Percentiles rank a stretch among this genome's conserved stretches.
Conservation (phyloP, 2,797 vertebrate species). For the Macropodus opercularis region DNA sequence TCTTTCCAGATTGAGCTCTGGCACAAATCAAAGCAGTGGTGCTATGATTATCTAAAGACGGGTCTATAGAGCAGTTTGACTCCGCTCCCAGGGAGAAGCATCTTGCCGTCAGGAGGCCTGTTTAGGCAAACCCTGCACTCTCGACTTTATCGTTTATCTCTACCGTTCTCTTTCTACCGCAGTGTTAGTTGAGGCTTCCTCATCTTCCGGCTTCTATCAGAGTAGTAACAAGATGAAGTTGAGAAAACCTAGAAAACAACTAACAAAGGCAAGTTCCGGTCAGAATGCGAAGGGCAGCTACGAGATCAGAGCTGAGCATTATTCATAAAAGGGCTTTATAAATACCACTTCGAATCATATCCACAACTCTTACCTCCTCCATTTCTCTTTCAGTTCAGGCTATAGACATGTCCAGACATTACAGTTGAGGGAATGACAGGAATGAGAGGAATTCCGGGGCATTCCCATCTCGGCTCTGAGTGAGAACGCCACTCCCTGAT, state of each 20-base stretch:
- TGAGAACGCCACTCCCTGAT: constrained; percentile 64
- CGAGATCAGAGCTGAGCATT: no score
- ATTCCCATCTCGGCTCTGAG: constrained; percentile 74
- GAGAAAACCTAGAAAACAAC: neutral
- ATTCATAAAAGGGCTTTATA: neutral
- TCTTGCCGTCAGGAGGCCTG: constrained; percentile 68
- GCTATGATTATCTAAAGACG: constrained; percentile 66
- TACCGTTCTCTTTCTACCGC: constrained; percentile 12
- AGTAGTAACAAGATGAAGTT: neutral
- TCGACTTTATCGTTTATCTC: constrained; percentile 34
- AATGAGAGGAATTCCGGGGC: constrained; percentile 82
- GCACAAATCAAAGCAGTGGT: constrained; percentile 53
- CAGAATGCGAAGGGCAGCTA: no score
- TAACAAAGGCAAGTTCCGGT: neutral
- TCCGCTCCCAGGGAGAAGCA: constrained; percentile 50
- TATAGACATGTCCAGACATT: constrained; percentile 79
- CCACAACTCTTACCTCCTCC: neutral
- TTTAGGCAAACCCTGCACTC: constrained; percentile 62
- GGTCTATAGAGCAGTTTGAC: constrained; percentile 62
- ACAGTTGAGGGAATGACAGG: constrained; percentile 75
- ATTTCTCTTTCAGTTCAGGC: constrained; percentile 29
- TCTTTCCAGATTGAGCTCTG: constrained; percentile 46
- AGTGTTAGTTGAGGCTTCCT: constrained; percentile 11
- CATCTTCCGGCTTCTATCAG: neutral
- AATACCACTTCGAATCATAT: neutral